Base-by-base conservation (phyloP, 2,797 vertebrate genomes). In the Aulostomus chinensis region DNA sequence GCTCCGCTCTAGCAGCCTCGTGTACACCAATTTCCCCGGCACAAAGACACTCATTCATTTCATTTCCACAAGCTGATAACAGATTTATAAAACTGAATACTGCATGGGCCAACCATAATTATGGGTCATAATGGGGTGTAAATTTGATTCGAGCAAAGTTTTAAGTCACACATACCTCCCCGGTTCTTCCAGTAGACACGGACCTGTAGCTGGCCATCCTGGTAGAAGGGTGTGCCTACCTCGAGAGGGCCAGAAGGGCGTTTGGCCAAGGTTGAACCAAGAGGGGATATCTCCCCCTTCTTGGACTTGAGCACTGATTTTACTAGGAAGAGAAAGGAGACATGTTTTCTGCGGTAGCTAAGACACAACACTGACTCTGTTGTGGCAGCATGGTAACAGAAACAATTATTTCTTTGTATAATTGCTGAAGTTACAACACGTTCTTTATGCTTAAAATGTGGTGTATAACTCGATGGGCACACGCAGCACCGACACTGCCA, bases 151-250 rank as follows among this genome's bases (percentile, higher is more conserved):
- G 56, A 64, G 59, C 22, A 47, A 40, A 55, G 68, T 69, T 30
- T 63, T 59, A 73, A 78, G 73, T 73, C 62, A 68, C 5, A 13
- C 80, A 6, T 83, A 97, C 96, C 96, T 91, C 91, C 89, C 1
- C 90, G 87, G 73, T 94, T 96, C 77, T 97, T 98, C 96, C 96
- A 98, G 86, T 97, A 96, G 51, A 98, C 85, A 52, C 95, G 95
- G 73, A 95, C 93, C 75, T 98, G 96, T 51, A 98, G 93, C 46
- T 92, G 92, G 77, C 86, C 88, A 35, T 98, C 93, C 63, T 95
- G 94, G 83, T 93, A 96, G 85, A 96, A 96, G 8, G 95, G 96
- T 1, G 91, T 88, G 57, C 96, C 95, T 2, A 96, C 86, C 82
- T 97, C 96, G 14, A 98, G 86, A 24, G 92, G 89, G 42, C 90